A percentile compares a stretch with the other conserved stretches of the same genome.
These are phyloP conservation scores for Pachycephala philippinensis DNA, from an alignment of 2,113 vertebrate genomes.

Conservation along the genomic window DNA sequence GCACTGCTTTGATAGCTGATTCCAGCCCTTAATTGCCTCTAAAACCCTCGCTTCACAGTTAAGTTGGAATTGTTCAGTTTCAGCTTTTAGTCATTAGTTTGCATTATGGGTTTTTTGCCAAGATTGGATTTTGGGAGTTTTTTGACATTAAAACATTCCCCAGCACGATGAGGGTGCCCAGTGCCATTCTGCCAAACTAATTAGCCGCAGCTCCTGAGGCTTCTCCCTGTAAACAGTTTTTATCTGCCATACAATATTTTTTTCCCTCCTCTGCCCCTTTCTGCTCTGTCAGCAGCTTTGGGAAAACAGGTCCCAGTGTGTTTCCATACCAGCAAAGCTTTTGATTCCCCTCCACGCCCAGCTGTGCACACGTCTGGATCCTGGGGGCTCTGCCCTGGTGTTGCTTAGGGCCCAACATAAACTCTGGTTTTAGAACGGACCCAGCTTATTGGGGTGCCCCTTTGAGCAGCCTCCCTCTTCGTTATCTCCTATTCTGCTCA, in stretches of 20 bases:
- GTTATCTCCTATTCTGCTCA: no score
- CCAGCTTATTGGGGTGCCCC: not conserved
- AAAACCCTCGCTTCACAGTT: not conserved
- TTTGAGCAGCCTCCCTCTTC: not conserved
- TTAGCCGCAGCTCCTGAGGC: not conserved
- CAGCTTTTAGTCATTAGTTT: not conserved
- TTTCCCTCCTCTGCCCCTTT: not conserved
- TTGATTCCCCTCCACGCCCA: fast-evolving
- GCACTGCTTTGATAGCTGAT: not conserved
- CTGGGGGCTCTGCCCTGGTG: fast-evolving
- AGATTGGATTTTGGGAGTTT: not conserved
- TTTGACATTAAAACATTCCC: not conserved
- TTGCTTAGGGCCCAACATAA: fast-evolving
- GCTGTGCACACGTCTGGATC: not conserved
- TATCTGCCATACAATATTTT: not conserved
- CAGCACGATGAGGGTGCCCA: not conserved
- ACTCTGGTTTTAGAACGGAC: not conserved
- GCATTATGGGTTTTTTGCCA: not conserved
- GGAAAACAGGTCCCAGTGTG: not conserved
- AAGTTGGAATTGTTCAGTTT: not conserved
- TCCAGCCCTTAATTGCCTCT: not conserved
- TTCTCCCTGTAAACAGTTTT: not conserved
- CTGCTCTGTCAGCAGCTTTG: not conserved
- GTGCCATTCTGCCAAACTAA: not conserved
- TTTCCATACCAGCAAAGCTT: no score